Evolutionary conservation across 2,113 vertebrate genomes (phyloP).

Genomic region (Pedetes capensis): DNA sequence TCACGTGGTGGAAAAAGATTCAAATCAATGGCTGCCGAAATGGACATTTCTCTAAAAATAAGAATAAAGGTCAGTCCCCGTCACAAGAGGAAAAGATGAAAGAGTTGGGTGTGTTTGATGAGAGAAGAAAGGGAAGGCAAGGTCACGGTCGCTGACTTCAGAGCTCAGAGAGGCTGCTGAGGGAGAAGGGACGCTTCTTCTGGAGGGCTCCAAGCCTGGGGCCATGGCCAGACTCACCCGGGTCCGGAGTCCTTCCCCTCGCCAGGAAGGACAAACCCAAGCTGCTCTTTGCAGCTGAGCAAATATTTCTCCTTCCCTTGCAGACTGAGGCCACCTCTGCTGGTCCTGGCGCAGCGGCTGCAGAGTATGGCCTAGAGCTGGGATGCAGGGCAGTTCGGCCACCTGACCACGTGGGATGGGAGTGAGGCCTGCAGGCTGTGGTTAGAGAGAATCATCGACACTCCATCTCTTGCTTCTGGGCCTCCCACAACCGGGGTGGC

Average conservation of each 20-base stretch:
- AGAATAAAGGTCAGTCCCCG: conserved; percentile 53
- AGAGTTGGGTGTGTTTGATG: conserved; percentile 17
- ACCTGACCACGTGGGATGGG: neutral
- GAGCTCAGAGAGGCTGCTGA: neutral
- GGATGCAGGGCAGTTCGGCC: neutral
- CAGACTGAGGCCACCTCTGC: neutral
- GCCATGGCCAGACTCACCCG: neutral
- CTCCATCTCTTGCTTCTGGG: neutral
- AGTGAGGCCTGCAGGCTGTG: neutral
- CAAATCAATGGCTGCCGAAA: neutral
- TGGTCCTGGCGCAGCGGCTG: neutral
- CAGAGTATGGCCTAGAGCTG: neutral
- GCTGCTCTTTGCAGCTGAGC: conserved; percentile 64
- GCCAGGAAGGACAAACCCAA: neutral
- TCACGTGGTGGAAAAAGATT: neutral
- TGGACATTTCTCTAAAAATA: conserved; percentile 62
- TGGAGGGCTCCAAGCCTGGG: neutral
- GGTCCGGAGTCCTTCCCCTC: neutral
- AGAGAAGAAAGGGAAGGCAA: neutral
- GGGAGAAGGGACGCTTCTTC: neutral
- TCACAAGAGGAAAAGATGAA: conserved; percentile 45
- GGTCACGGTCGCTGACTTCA: neutral
- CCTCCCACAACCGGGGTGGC: fast-evolving
- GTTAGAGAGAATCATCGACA: neutral
- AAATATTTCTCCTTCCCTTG: conserved; percentile 68